Conservation (phyloP, 2,888 invertebrate species). For the Plemyria rubiginata region DNA sequence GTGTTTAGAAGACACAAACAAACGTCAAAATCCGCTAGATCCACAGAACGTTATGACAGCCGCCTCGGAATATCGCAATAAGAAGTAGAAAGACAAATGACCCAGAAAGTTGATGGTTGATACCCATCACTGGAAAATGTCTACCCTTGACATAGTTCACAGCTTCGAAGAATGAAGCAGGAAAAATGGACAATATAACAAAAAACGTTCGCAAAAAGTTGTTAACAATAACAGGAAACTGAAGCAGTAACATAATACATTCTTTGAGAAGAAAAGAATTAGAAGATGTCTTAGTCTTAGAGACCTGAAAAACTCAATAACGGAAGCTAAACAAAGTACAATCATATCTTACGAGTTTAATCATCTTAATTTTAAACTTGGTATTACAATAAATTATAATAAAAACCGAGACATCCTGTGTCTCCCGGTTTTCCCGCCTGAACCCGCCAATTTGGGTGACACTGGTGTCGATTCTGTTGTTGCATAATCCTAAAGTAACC, state of each 20-base stretch:
- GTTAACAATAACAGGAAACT: background rate
- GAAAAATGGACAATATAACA: background rate
- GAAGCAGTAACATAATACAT: background rate
- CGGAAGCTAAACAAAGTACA: background rate
- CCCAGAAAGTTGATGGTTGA: slow-evolving; percentile 15
- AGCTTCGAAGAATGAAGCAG: slow-evolving; percentile 20
- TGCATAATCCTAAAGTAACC: no score
- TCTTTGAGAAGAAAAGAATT: background rate
- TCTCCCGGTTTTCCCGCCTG: no score
- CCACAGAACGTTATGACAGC: slow-evolving; percentile 35
- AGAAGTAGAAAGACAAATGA: slow-evolving; percentile 23
- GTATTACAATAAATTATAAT: no score
- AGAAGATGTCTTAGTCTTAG: background rate
- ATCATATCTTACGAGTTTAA: background rate
- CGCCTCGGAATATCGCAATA: slow-evolving; percentile 24
- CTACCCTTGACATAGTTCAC: slow-evolving; percentile 26
- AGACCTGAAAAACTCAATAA: background rate
- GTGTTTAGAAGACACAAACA: slow-evolving; percentile 32
- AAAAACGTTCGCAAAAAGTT: background rate
- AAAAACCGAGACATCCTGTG: no score
- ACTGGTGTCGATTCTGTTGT: no score
- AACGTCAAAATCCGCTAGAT: slow-evolving; percentile 35
- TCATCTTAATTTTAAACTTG: background rate
- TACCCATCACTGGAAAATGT: slow-evolving; percentile 8
- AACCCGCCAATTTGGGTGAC: no score